Conservation (phyloP, 2,888 invertebrate genomes). For the Halocaridina rubra region DNA sequence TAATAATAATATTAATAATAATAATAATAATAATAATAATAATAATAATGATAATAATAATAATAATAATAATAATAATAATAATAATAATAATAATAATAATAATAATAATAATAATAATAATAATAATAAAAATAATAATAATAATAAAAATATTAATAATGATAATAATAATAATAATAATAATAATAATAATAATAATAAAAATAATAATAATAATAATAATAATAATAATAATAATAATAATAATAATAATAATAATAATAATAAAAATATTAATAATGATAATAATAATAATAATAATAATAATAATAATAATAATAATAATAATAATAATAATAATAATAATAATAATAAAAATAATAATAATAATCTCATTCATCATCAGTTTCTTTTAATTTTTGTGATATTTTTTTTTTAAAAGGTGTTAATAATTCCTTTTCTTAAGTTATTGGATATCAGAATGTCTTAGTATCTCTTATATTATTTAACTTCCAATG, state of each 20-base stretch:
- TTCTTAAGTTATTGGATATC: too few species aligned
- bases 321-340: not conserved
- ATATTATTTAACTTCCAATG: too few species aligned
- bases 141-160: too few species aligned
- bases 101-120: not conserved
- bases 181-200: not conserved
- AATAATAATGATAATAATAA: not conserved
- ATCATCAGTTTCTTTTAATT: too few species aligned
- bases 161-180: too few species aligned
- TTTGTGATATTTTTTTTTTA: too few species aligned
- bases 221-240: not conserved
- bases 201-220: not conserved
- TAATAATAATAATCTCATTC: too few species aligned
- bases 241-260: not conserved
- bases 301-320: not conserved
- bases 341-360: not conserved
- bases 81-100: not conserved
- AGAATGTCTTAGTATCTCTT: too few species aligned
- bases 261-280: too few species aligned
- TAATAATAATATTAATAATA: not conserved
- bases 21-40: not conserved
- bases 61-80: not conserved
- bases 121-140: not conserved
- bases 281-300: too few species aligned
- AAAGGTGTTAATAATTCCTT: too few species aligned